Conservation (phyloP, 2,888 invertebrate genomes). For the Diploptera punctata region DNA sequence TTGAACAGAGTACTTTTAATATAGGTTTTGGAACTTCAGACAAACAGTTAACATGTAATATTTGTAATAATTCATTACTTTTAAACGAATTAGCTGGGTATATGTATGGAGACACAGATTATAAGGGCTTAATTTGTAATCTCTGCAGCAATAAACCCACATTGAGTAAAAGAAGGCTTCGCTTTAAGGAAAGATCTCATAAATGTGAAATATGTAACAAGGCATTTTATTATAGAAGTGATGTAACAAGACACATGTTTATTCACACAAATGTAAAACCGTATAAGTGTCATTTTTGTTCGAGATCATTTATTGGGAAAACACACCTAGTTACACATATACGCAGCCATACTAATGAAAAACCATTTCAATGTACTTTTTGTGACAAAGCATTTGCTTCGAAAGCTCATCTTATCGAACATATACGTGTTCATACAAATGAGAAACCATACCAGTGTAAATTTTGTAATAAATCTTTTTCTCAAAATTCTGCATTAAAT, state of each 20-base stretch:
- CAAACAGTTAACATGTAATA: no score
- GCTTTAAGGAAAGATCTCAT: background rate
- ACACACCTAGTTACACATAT: background rate
- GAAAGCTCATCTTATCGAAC: background rate
- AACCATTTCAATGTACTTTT: background rate
- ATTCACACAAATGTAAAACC: background rate
- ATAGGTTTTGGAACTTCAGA: no score
- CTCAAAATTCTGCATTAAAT: background rate
- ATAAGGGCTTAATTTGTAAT: no score
- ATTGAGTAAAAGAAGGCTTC: no score
- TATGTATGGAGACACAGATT: no score
- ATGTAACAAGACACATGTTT: background rate
- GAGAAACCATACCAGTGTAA: background rate
- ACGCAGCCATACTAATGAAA: background rate
- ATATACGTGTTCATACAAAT: background rate
- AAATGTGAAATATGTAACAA: background rate
- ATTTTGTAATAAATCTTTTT: background rate
- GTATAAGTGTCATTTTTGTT: background rate
- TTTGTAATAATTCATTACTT: no score
- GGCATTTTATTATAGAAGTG: background rate
- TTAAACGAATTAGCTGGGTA: no score
- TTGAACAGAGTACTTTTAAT: no score
- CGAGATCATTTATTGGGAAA: background rate
- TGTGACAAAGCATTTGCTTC: background rate
- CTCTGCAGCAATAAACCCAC: no score